A percentile compares a stretch with the other conserved stretches of the same genome.
Evolutionary conservation across 2,888 invertebrate species (phyloP).

Genomic region (Spilarctia lutea): DNA sequence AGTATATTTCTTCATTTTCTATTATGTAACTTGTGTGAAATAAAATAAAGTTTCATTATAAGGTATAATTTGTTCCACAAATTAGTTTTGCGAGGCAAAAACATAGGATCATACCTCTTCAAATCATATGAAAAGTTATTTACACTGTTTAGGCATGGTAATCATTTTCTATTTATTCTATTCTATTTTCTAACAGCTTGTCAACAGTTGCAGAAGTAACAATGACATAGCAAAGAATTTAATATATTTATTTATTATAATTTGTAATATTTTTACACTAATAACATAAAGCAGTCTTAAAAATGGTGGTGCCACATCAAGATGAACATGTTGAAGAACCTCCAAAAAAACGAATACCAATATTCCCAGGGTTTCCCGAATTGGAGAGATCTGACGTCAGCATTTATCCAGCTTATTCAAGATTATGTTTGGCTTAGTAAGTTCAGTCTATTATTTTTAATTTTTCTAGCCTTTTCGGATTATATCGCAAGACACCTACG

Average conservation of each 20-base stretch:
- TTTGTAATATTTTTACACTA: neutral
- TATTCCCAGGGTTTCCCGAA: slow-evolving; percentile 84
- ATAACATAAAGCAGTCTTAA: neutral
- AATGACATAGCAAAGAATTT: neutral
- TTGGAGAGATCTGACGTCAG: slow-evolving; percentile 87
- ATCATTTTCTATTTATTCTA: neutral
- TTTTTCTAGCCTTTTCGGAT: neutral
- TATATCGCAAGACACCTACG: neutral
- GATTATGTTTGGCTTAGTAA: slow-evolving; percentile 88
- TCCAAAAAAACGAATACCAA: slow-evolving; percentile 67
- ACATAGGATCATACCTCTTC: neutral
- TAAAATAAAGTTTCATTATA: too few species aligned
- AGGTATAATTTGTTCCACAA: too few species aligned
- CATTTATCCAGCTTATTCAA: slow-evolving; percentile 87
- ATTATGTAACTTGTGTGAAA: too few species aligned
- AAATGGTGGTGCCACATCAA: neutral
- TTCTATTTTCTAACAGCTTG: too few species aligned
- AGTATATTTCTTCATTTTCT: too few species aligned
- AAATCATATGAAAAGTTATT: neutral
- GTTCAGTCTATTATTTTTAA: slow-evolving; percentile 57
- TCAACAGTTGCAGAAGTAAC: neutral
- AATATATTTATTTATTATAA: neutral
- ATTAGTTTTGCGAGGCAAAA: too few species aligned
- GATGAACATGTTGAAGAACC: slow-evolving; percentile 37
- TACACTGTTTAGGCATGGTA: neutral